Base-by-base conservation (phyloP, 2,113 vertebrate species). In the Pipra filicauda region DNA sequence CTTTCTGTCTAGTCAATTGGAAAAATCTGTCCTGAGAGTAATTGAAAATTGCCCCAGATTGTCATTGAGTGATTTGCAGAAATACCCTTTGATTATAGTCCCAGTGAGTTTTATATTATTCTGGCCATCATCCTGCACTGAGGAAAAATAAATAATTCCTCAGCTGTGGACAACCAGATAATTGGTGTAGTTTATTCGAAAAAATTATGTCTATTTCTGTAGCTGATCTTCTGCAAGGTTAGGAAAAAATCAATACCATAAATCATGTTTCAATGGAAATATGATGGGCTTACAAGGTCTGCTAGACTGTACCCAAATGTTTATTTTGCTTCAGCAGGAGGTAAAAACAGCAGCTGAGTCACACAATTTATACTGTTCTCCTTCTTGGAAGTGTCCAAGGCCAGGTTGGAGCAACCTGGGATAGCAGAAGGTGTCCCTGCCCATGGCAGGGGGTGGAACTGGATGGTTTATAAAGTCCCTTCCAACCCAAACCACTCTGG, bases 51-150 rank as follows among this genome's bases (percentile, higher is more conserved):
- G 44, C 73, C 88, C 41, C 85, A 91, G 52, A 96, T 95, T 97
- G 91, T 96, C 97, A 96, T 10, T 96, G 96, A 97, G 58, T 94
- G 93, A 95, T 96, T 92, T 95, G 89, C 76, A 97, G 93, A 84
- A 97, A 96, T 92, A 91, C 28, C n/a, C 73, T 92, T 95, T 95
- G 85, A 97, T 98, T 96, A 92, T 41, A 85, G 58, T 75, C 90
- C 31, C 59, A 96, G 88, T 71, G 61, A 93, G 74, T 96, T 96
- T 95, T 89, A 78, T 95, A 81, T 93, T 96, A 94, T 95, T 83
- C 54, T 74, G 91, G 74, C 41, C 54, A 64, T 96, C 85, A 85
- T 71, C 54, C 12, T 77, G 83, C 41, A 70, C 69, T 27, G 86
- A 75, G 82, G 43, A 91, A 86, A 94, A 96, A 95, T 84, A 96